phyloP scores from a whole-genome alignment of 1,140 invertebrate genomes.

The Chironomus tepperi region DNA sequence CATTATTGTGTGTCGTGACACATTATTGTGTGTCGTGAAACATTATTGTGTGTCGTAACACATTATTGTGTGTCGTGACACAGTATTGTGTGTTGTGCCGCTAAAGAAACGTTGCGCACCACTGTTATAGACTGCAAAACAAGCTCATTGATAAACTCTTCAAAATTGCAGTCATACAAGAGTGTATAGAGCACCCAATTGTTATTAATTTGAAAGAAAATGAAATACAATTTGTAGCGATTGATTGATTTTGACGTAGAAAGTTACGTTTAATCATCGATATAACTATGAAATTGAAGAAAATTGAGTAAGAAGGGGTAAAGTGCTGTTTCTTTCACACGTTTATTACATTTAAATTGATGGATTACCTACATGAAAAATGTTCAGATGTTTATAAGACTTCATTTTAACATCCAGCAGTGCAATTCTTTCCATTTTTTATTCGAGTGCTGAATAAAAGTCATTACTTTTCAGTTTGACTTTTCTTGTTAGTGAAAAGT shows the following conservation, averaged over 20 bases:
- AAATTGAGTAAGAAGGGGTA: conserved; percentile 1
- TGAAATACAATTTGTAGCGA: conserved; percentile 17
- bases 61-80: too few species aligned
- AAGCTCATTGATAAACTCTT: background rate
- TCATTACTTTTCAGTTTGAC: background rate
- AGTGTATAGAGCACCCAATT: background rate
- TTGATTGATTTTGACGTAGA: conserved; percentile 20
- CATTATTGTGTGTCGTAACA: too few species aligned
- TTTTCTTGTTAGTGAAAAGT: background rate
- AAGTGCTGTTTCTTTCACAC: background rate
- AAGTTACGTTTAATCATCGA: background rate
- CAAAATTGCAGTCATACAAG: background rate
- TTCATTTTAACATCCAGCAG: background rate
- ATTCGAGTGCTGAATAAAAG: too few species aligned
- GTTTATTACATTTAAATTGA: conserved; percentile 19
- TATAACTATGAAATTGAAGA: background rate
- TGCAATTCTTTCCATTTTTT: background rate
- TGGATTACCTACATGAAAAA: background rate
- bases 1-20: too few species aligned
- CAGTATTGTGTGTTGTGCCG: too few species aligned
- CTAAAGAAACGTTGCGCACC: too few species aligned
- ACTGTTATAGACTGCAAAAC: too few species aligned
- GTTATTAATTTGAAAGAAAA: background rate
- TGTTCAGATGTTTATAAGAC: too few species aligned
- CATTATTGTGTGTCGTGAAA: too few species aligned